A percentile compares a stretch with the other conserved stretches of the same genome.
phyloP scores from a whole-genome alignment of 2,113 vertebrate genomes.

The Oreochromis aureus region DNA sequence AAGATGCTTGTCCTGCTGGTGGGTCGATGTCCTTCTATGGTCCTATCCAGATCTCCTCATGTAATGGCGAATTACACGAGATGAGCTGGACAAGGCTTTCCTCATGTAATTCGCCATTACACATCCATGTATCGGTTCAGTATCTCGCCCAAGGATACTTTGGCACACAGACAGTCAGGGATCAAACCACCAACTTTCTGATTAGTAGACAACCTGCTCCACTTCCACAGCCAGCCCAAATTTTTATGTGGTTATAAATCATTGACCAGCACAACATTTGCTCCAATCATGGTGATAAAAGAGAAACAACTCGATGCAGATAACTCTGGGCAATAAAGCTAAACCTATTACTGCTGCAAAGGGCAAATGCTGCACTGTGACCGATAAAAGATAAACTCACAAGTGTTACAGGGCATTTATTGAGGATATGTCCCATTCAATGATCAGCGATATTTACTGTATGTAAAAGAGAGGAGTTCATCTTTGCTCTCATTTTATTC shows the following conservation, averaged over 20 bases:
- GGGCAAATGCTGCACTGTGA: background rate
- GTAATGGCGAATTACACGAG: background rate
- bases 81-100: background rate
- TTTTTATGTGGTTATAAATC: conserved; percentile 3
- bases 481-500: background rate
- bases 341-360: background rate
- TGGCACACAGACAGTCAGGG: background rate
- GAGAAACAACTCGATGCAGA: background rate
- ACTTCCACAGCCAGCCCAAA: background rate
- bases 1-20: background rate
- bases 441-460: background rate
- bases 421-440: background rate
- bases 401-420: background rate
- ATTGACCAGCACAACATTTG: conserved; percentile 2
- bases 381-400: background rate
- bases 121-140: background rate
- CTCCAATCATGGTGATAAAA: background rate
- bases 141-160: background rate
- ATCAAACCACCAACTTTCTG: background rate
- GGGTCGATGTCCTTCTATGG: background rate
- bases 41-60: background rate
- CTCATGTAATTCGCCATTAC: background rate
- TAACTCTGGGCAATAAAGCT: background rate
- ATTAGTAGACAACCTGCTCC: background rate
- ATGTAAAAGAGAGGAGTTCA: background rate